These are phyloP conservation scores for Drosophila mettleri DNA, from an alignment of 2,888 invertebrate genomes.

Conservation along the genomic window DNA sequence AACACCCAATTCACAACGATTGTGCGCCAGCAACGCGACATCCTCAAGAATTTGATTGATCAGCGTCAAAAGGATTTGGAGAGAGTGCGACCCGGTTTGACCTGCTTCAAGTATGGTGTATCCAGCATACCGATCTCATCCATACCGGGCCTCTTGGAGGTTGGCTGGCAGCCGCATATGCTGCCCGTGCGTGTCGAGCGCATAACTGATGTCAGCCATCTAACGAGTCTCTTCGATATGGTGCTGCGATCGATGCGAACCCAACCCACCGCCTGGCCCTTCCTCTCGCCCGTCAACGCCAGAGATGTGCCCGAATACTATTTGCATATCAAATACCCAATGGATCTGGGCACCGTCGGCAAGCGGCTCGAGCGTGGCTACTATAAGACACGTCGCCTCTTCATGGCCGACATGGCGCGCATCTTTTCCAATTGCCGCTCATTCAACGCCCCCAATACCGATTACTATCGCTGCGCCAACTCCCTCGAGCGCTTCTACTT, in stretches of 20 bases:
- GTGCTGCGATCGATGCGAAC: conserved; percentile 89
- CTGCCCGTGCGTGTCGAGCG: conserved; percentile 85
- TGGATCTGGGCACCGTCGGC: conserved; percentile 89
- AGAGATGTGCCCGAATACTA: conserved; percentile 97
- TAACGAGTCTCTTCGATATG: conserved; percentile 87
- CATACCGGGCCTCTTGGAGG: conserved; percentile 93
- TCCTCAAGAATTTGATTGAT: conserved; percentile 89
- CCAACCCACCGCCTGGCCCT: conserved; percentile 97
- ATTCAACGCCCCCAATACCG: conserved; percentile 97
- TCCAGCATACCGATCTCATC: conserved; percentile 94
- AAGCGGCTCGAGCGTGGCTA: conserved; percentile 86
- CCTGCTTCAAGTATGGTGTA: conserved; percentile 94
- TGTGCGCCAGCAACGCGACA: conserved; percentile 95
- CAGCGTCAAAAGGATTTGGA: conserved; percentile 93
- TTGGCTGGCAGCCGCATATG: conserved; percentile 91
- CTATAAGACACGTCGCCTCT: conserved; percentile 94
- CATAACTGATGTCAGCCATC: conserved; percentile 87
- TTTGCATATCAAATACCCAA: conserved; percentile 97
- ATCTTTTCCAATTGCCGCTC: conserved; percentile 98
- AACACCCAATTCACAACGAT: conserved; percentile 94
- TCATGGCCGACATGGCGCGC: conserved; percentile 97
- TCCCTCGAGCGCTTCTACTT: conserved; percentile 95
- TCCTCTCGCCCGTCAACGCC: conserved; percentile 95
- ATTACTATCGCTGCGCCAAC: conserved; percentile 96
- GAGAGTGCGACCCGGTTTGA: conserved; percentile 92